Conservation (phyloP, 2,888 invertebrate species). For the Caenorhabditis afra region DNA sequence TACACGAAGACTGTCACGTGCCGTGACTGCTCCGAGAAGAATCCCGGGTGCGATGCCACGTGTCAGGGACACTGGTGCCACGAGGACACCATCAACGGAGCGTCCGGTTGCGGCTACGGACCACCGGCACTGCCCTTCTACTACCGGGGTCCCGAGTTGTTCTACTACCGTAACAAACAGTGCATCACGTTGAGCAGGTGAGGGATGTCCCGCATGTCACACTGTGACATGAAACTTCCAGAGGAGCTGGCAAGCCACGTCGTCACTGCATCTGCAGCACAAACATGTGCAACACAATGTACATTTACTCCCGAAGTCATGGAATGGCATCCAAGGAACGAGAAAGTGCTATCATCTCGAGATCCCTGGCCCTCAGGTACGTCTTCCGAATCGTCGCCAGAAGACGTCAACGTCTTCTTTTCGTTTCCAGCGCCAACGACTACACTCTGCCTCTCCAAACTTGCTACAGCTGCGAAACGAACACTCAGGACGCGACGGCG, state of each 20-base stretch:
- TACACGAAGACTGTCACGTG: conserved; percentile 71
- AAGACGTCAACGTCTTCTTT: neutral
- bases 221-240: conserved; percentile 33
- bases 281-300: conserved; percentile 64
- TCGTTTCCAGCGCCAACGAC: conserved; percentile 56
- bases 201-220: too few relatives aligned
- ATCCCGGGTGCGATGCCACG: conserved; percentile 77
- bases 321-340: conserved; percentile 22
- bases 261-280: conserved; percentile 77
- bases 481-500: conserved; percentile 70
- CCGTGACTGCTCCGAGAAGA: conserved; percentile 73
- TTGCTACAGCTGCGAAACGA: conserved; percentile 77
- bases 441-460: conserved; percentile 60
- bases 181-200: conserved; percentile 77
- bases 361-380: conserved; percentile 62
- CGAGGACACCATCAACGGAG: conserved; percentile 75
- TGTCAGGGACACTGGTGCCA: conserved; percentile 78
- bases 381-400: too few relatives aligned
- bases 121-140: conserved; percentile 79
- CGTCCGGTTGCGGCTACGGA: conserved; percentile 78
- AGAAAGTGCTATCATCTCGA: conserved; percentile 52
- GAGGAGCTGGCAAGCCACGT: conserved; percentile 70
- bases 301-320: conserved; percentile 15
- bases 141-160: conserved; percentile 75
- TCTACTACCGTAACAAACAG: conserved; percentile 72